Evolutionary conservation across 2,113 vertebrate species (phyloP).

Genomic region (Chelonoidis abingdonii): DNA sequence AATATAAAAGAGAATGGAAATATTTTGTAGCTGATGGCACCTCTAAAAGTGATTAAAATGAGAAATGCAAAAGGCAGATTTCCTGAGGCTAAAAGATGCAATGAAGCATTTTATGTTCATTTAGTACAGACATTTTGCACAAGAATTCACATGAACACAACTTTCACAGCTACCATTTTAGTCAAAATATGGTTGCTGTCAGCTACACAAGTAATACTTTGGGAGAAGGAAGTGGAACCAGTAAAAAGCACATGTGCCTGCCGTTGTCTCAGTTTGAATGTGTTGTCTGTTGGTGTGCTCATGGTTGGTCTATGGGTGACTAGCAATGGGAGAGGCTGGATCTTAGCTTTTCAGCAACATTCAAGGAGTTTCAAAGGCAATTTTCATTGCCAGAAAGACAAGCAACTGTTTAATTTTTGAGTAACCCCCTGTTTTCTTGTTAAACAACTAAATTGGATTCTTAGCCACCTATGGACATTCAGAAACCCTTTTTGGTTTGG

Average conservation of each 20-base stretch:
- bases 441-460: background rate
- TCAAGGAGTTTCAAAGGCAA: background rate
- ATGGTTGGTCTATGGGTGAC: background rate
- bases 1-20: background rate
- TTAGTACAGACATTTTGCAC: background rate
- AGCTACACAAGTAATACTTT: background rate
- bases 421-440: background rate
- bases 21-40: background rate
- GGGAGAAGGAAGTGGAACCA: background rate
- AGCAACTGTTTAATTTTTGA: background rate
- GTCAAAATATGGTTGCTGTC: background rate
- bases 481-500: no score
- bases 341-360: background rate
- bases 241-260: background rate
- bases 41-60: background rate
- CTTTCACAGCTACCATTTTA: background rate
- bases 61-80: background rate
- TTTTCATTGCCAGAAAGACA: background rate
- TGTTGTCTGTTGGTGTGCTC: background rate
- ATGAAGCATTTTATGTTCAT: accelerated
- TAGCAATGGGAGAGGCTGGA: background rate
- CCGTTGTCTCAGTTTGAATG: background rate
- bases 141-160: background rate
- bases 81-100: background rate
- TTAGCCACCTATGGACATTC: background rate